Evolutionary conservation across 2,888 invertebrate genomes (phyloP).

Genomic region (Ecliptopera silaceata): DNA sequence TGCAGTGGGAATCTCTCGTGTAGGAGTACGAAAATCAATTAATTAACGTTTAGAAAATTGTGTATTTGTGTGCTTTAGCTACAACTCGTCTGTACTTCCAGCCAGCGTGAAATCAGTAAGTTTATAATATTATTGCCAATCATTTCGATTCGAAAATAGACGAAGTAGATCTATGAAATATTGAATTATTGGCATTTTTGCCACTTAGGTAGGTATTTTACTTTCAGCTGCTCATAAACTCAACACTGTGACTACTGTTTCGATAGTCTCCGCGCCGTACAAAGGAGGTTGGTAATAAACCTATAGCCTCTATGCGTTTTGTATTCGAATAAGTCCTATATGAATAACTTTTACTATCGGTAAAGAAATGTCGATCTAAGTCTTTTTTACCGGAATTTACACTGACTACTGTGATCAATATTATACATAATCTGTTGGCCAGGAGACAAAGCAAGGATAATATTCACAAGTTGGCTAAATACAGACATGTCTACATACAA

Average conservation of each 20-base stretch:
- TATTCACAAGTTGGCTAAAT: too few species aligned
- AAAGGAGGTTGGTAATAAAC: too few species aligned
- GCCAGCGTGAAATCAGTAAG: constrained; percentile 42
- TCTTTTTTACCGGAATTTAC: too few species aligned
- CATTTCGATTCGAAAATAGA: constrained; percentile 56
- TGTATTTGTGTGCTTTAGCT: constrained; percentile 37
- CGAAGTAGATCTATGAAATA: constrained; percentile 54
- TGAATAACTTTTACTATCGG: too few species aligned
- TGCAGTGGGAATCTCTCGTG: constrained; percentile 28
- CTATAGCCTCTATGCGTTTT: too few species aligned
- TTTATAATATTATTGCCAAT: constrained; percentile 35
- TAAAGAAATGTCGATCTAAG: too few species aligned
- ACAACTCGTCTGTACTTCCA: constrained; percentile 7
- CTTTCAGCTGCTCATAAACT: constrained; percentile 3
- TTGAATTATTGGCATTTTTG: constrained; percentile 46
- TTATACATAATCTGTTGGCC: too few species aligned
- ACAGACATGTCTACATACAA: too few species aligned
- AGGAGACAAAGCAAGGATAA: too few species aligned
- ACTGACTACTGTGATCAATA: too few species aligned
- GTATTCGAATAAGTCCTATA: too few species aligned
- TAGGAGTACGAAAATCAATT: constrained; percentile 35
- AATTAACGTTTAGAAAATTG: constrained; percentile 45
- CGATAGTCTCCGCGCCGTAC: constrained; percentile 22
- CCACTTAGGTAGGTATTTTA: constrained; percentile 37
- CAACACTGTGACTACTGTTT: constrained; percentile 23